Evolutionary conservation across 2,113 vertebrate genomes (phyloP).

Genomic region (Mustela lutreola): DNA sequence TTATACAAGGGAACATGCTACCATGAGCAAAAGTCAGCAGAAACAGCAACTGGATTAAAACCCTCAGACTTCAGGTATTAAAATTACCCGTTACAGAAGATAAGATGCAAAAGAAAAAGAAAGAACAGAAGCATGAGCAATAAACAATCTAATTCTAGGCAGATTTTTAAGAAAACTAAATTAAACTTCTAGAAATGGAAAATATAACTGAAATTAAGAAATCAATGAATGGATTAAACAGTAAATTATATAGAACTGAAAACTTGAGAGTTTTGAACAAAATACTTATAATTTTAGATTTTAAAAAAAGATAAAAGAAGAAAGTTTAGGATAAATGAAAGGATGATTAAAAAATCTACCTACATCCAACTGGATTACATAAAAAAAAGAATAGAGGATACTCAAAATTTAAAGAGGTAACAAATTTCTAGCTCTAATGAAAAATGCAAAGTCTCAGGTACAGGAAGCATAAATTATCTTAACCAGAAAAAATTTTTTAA

Average conservation of each 20-base stretch:
- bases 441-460: neutral
- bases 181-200: neutral
- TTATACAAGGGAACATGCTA: neutral
- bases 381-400: neutral
- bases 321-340: neutral
- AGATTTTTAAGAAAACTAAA: neutral
- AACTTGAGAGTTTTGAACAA: neutral
- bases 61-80: neutral
- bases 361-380: neutral
- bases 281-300: neutral
- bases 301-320: neutral
- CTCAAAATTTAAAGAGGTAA: constrained; percentile 43
- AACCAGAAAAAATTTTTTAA: constrained; percentile 31
- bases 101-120: neutral
- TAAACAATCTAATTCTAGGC: constrained; percentile 16
- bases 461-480: neutral
- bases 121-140: neutral
- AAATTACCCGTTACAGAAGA: neutral
- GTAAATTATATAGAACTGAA: constrained; percentile 49
- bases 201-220: constrained; percentile 41
- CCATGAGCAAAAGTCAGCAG: neutral
- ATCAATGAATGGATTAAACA: neutral
- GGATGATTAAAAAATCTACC: neutral
- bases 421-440: neutral
- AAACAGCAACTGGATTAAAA: neutral